Percentiles rank a stretch among this genome's conserved stretches.
These are phyloP conservation scores for Prunella strophiata DNA, from an alignment of 2,797 vertebrate species.

Conservation along the genomic window DNA sequence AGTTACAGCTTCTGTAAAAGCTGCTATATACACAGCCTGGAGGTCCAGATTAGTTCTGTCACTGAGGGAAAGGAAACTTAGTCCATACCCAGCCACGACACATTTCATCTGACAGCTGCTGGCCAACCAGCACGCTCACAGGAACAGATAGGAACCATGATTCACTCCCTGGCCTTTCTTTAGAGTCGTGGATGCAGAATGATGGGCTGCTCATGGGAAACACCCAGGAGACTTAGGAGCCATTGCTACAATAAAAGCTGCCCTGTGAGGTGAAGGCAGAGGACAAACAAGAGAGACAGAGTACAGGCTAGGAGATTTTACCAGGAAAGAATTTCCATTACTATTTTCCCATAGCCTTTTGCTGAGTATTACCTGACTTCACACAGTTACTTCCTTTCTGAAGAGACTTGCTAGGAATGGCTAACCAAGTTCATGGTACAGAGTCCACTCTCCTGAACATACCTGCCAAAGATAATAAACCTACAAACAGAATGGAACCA, in stretches of 20 bases:
- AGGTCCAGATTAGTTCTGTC: neutral
- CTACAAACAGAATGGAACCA: neutral
- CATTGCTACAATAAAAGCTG: neutral
- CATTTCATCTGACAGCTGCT: neutral
- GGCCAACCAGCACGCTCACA: accelerated
- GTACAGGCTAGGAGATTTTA: neutral
- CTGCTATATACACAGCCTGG: neutral
- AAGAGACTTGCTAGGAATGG: neutral
- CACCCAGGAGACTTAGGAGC: neutral
- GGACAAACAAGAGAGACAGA: neutral
- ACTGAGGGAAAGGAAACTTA: accelerated
- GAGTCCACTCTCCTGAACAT: neutral
- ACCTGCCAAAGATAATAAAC: neutral
- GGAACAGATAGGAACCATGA: neutral
- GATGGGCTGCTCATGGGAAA: neutral
- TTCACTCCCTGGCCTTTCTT: neutral
- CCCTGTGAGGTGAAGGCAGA: neutral
- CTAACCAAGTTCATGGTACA: neutral
- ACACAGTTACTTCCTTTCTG: neutral
- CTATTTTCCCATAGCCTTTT: neutral
- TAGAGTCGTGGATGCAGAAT: neutral
- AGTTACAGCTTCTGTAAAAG: neutral
- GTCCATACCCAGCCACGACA: accelerated
- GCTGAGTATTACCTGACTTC: neutral
- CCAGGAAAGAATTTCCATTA: neutral